Conservation (phyloP, 53 echinoderm and acorn worm genomes). For the Holothuria leucospilota region DNA sequence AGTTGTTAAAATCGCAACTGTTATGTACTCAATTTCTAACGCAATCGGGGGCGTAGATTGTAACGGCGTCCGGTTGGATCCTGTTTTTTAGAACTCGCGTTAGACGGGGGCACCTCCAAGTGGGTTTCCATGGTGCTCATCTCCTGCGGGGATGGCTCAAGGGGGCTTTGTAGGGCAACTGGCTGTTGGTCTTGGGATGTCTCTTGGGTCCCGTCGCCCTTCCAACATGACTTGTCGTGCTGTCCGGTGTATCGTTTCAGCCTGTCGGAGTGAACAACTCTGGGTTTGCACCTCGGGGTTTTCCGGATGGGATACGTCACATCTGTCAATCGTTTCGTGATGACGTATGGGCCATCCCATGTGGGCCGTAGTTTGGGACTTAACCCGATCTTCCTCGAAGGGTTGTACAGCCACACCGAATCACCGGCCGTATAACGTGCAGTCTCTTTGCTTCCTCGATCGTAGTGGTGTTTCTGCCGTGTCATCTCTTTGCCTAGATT, state of each 20-base stretch:
- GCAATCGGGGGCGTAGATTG: too few species aligned
- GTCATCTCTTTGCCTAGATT: constrained; percentile 5
- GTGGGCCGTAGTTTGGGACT: neutral
- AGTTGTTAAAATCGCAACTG: too few species aligned
- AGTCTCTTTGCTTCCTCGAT: neutral
- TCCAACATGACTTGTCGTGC: neutral
- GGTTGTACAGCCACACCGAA: neutral
- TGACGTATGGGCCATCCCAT: neutral
- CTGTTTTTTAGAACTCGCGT: too few species aligned
- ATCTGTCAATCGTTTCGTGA: neutral
- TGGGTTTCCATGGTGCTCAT: too few species aligned
- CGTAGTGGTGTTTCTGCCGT: neutral
- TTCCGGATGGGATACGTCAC: neutral
- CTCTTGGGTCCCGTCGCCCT: too few species aligned
- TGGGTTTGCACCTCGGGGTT: neutral
- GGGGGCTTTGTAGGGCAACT: too few species aligned
- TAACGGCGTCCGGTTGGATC: too few species aligned
- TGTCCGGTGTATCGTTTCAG: neutral
- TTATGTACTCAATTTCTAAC: too few species aligned
- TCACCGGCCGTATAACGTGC: neutral
- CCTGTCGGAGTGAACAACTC: neutral
- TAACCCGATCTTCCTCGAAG: neutral
- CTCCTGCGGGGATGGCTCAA: too few species aligned
- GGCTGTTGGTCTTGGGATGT: too few species aligned
- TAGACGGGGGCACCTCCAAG: too few species aligned